phyloP scores from a whole-genome alignment of 2,113 vertebrate genomes.

The Steatornis caripensis region DNA sequence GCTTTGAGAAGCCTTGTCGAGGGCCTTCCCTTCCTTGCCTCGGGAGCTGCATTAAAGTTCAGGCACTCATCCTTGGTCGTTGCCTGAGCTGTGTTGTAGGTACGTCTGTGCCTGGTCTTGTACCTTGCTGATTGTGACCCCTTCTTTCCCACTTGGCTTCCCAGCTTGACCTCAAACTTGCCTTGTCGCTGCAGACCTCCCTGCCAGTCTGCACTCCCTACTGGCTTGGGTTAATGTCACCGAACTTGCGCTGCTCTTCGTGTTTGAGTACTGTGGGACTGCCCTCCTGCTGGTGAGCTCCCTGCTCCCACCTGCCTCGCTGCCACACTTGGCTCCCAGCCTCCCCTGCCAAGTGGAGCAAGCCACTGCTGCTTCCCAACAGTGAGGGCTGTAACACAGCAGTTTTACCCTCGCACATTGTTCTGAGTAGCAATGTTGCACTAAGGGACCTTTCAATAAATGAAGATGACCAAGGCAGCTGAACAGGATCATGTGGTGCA shows the following conservation, averaged over 20 bases:
- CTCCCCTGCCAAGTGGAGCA: background rate
- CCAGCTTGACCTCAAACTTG: background rate
- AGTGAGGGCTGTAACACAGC: background rate
- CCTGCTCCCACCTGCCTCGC: background rate
- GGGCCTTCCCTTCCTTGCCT: background rate
- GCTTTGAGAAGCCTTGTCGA: background rate
- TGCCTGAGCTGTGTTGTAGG: background rate
- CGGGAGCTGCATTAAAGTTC: background rate
- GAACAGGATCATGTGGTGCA: background rate
- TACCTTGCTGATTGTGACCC: background rate
- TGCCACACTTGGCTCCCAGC: background rate
- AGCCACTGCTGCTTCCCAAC: background rate
- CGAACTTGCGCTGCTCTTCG: background rate
- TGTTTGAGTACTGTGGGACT: background rate
- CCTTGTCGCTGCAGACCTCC: background rate
- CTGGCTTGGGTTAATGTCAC: background rate
- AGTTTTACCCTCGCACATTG: background rate
- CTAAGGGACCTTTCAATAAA: background rate
- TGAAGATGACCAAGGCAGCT: background rate
- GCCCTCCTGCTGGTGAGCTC: background rate
- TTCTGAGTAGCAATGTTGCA: background rate
- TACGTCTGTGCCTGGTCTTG: accelerated
- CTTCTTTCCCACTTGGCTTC: background rate
- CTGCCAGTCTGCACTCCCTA: background rate
- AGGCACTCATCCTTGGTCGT: accelerated